Evolutionary conservation across 2,113 vertebrate species (phyloP), one percentile per base, ranked within the genome.

Genomic region (Acrocephalus arundinaceus): DNA sequence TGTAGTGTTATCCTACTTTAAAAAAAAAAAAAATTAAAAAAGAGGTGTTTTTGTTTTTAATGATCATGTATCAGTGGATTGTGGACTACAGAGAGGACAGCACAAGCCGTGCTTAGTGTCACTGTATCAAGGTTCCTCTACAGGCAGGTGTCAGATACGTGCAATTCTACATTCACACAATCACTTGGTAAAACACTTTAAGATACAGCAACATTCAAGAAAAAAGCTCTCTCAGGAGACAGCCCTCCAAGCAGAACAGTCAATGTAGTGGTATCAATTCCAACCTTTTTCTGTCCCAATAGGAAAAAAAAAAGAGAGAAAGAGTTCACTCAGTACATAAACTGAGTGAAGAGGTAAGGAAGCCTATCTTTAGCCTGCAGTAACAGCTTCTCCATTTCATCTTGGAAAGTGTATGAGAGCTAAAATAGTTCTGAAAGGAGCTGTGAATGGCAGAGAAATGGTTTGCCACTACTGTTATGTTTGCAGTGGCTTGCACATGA

Each of bases 371-470:
- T 39, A 86, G 61, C 24, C 37, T 77, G 10, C 12, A 62, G 43
- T 72, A 84, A 85, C 75, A 92, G 30, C 18, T 87, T 66, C 43
- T 39, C 61, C 67, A 71, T 11, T 51, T 51, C 67, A 77, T 90
- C 68, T 73, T 88, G 77, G 88, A 20, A 89, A 95, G 74, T 54
- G 31, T 8, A 23, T 27, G 13, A 61, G 54, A 84, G 37, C 37
- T 86, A 89, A 95, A 96, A 94, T 94, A 54, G n/a, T 68, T 76
- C 39, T 77, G 51, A 85, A 81, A 90, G 81, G 54, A 59, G 59
- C 46, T 58, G 41, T 83, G 54, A 94, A 91, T 63, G 33, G 63
- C 72, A 94, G 58, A 93, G 45, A n/a, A 61, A 80, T 25, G n/a
- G 75, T 95, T 97, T 87, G 54, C 31, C n/a, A 43, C 22, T 39